Evolutionary conservation across 2,797 vertebrate species (phyloP), one percentile per base, ranked within the genome.

Genomic region (Hydrophis major): DNA sequence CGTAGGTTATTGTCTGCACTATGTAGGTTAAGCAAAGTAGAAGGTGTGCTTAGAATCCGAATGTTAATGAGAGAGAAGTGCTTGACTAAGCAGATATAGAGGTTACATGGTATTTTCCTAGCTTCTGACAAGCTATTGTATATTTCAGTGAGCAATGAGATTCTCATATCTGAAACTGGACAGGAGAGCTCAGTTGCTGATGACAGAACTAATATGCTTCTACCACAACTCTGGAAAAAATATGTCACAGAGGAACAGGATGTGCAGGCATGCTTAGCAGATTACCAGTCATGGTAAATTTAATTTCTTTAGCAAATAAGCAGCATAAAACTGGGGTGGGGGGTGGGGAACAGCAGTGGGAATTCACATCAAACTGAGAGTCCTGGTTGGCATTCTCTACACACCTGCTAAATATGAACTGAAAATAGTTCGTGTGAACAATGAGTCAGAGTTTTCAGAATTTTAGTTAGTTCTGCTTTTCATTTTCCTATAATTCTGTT

Each of bases 21-120:
- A 42, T 91, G 63, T 94, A 83, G 55, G 94, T 96, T 96, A 96
- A 95, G 93, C 74, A 96, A 96, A 96, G 93, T 90, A 94, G 94
- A 95, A 96, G 92, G 93, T 94, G 57, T 89, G 95, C 95, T 78
- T 50, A 92, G 96, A 96, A 92, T 94, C 92, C 89, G 86, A 96
- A 95, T 95, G 87, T 60, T 96, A 96, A 95, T 93, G 25, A 94
- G 27, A 6, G 50, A 94, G 57, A 96, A 94, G 37, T 0, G 0
- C 92, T 96, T 96, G 94, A 47, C 93, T 95, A 96, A 95, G 92
- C 92, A 96, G 92, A 96, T 94, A 57, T 95, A 92, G 63, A 78
- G 74, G 66, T 86, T 94, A 91, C 89, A 94, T 94, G 25, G 93
- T 94, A 93, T 96, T 95, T 94, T 93, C 3, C 92, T 32, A 28